Percentiles rank a stretch among this genome's conserved stretches.
phyloP scores from a whole-genome alignment of 2,113 vertebrate genomes.

The Clarias magur region DNA sequence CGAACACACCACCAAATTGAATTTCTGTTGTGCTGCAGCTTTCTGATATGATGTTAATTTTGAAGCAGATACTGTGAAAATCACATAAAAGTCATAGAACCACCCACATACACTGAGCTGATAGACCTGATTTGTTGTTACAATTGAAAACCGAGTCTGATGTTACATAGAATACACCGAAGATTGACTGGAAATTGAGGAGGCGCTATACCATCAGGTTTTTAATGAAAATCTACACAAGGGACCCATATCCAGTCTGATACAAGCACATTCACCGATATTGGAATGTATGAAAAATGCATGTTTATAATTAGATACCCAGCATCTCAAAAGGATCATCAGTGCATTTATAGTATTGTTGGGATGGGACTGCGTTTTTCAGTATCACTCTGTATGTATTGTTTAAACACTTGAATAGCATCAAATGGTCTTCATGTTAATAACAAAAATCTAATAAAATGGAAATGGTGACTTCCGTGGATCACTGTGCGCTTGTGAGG shows the following conservation, averaged over 20 bases:
- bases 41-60: neutral
- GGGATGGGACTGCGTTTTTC: conserved; percentile 38
- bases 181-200: neutral
- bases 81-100: neutral
- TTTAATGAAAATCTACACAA: conserved; percentile 59
- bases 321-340: conserved; percentile 31
- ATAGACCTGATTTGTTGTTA: conserved; percentile 12
- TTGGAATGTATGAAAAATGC: conserved; percentile 53
- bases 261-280: conserved; percentile 26
- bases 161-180: conserved; percentile 20
- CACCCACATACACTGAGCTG: neutral
- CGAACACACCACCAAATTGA: neutral
- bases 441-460: neutral
- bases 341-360: conserved; percentile 40
- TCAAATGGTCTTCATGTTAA: neutral
- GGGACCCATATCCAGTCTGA: conserved; percentile 38
- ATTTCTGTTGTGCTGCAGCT: neutral
- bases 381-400: neutral
- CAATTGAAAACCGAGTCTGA: conserved; percentile 9
- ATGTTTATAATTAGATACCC: conserved; percentile 47
- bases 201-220: conserved; percentile 43
- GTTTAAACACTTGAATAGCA: conserved; percentile 12
- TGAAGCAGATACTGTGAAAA: neutral
- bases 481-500: neutral
- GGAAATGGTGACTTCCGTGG: neutral